These are phyloP conservation scores for Scolopax bukidnonensis DNA, from an alignment of 2,797 vertebrate species.

Conservation along the genomic window DNA sequence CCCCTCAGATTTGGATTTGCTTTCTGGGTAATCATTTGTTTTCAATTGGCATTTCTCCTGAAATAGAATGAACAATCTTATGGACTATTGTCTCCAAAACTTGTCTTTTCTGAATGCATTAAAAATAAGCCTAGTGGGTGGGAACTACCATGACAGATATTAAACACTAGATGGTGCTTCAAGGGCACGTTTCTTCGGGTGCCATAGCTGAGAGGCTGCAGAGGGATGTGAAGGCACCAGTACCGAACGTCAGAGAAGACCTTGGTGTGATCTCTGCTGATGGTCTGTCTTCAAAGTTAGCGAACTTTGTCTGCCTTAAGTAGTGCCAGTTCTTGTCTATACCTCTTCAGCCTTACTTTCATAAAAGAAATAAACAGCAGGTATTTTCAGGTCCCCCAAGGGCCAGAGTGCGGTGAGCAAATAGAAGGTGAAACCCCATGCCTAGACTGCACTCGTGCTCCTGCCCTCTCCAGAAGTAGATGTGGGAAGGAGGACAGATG, in stretches of 20 bases:
- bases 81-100: background rate
- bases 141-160: background rate
- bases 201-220: background rate
- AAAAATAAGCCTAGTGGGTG: background rate
- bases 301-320: background rate
- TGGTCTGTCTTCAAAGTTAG: background rate
- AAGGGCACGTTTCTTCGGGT: background rate
- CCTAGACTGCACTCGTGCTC: background rate
- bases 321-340: background rate
- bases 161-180: conserved; percentile 37
- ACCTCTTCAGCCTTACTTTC: background rate
- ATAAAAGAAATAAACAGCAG: background rate
- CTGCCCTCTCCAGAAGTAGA: background rate
- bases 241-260: background rate
- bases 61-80: background rate
- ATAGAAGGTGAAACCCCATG: background rate
- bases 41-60: background rate
- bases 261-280: background rate
- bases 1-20: background rate
- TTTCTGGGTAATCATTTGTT: background rate
- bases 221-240: background rate
- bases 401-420: background rate
- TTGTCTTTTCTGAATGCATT: background rate
- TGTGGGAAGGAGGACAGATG: background rate
- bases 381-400: background rate